Evolutionary conservation across 2,888 invertebrate genomes (phyloP).

Genomic region (Limnephilus auricula): DNA sequence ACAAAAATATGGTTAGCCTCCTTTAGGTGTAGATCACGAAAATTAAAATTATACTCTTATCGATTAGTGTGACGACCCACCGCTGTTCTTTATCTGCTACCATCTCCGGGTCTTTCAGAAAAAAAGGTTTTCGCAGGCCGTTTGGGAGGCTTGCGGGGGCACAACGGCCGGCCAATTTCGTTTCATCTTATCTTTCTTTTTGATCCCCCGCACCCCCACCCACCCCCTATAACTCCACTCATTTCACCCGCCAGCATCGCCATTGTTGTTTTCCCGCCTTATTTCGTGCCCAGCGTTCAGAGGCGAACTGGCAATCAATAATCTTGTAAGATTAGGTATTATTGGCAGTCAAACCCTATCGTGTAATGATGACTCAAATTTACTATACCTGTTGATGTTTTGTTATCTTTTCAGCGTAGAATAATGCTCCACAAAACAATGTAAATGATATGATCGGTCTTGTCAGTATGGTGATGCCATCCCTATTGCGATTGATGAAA

Average conservation of each 20-base stretch:
- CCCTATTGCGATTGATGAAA: no score
- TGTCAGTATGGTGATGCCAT: no score
- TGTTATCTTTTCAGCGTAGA: no score
- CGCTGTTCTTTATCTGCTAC: constrained; percentile 54
- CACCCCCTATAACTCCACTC: neutral
- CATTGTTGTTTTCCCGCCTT: constrained; percentile 52
- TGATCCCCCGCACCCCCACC: constrained; percentile 24
- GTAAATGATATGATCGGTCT: no score
- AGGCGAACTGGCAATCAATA: constrained; percentile 34
- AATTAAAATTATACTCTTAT: neutral
- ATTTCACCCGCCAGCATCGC: neutral
- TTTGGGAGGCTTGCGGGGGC: constrained; percentile 48
- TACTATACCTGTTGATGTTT: no score
- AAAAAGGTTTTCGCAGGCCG: constrained; percentile 62
- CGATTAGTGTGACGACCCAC: constrained; percentile 21
- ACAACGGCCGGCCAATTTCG: constrained; percentile 60
- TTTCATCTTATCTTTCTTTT: constrained; percentile 62
- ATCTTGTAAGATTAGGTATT: neutral
- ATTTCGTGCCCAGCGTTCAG: constrained; percentile 36
- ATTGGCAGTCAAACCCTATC: neutral
- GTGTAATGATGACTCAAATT: neutral
- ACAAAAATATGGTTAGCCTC: no score
- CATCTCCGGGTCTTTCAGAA: constrained; percentile 60
- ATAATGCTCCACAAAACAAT: no score
- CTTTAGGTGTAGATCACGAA: neutral